Evolutionary conservation across 2,113 vertebrate genomes (phyloP).

Genomic region (Toxotes chatareus): DNA sequence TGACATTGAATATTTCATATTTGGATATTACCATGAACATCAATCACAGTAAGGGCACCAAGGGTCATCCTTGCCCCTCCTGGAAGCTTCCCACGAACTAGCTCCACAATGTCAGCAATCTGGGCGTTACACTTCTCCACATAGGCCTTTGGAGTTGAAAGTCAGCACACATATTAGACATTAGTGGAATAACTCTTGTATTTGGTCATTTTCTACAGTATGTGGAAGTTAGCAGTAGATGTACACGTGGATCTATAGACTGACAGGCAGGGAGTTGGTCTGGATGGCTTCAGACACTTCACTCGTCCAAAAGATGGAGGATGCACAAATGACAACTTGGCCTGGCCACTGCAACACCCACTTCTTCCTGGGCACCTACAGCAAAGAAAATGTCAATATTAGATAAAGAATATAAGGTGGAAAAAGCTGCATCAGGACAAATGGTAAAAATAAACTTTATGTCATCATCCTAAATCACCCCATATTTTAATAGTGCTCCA

Average conservation of each 20-base stretch:
- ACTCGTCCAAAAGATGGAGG: conserved; percentile 93
- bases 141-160: conserved; percentile 83
- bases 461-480: background rate
- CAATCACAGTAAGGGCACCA: conserved; percentile 92
- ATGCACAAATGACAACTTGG: conserved; percentile 94
- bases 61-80: conserved; percentile 91
- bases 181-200: background rate
- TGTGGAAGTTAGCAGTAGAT: conserved; percentile 76
- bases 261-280: conserved; percentile 86
- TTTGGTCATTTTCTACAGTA: background rate
- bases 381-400: background rate
- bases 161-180: conserved; percentile 24
- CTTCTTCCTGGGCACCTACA: conserved; percentile 87
- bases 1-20: background rate
- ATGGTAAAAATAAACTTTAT: background rate
- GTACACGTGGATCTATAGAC: conserved; percentile 33
- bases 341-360: conserved; percentile 97
- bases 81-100: conserved; percentile 91
- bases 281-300: conserved; percentile 91
- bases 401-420: background rate
- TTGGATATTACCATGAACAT: conserved; percentile 89
- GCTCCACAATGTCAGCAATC: conserved; percentile 90
- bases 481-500: background rate
- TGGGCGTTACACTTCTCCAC: conserved; percentile 89
- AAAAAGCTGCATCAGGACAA: background rate